Evolutionary conservation across 2,888 invertebrate species (phyloP).

Genomic region (Tromatobia lineatoria): DNA sequence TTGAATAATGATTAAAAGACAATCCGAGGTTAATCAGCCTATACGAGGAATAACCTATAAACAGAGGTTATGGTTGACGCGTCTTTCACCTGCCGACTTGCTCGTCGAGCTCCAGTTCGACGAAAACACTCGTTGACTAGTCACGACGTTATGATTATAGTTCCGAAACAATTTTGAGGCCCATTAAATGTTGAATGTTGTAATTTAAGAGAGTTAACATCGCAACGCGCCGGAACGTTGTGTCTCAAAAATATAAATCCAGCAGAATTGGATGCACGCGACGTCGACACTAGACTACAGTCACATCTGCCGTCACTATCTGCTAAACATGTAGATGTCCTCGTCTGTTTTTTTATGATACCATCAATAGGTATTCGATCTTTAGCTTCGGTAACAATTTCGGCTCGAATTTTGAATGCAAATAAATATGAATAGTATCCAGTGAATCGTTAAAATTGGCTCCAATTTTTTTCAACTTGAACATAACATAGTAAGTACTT

Average conservation of each 20-base stretch:
- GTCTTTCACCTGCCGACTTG: neutral
- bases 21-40: slow-evolving; percentile 6
- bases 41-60: slow-evolving; percentile 43
- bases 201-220: slow-evolving; percentile 1
- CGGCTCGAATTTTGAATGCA: too few species aligned
- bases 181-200: slow-evolving; percentile 4
- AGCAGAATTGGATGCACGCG: slow-evolving; percentile 11
- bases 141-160: neutral
- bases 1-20: neutral
- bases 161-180: neutral
- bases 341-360: too few species aligned
- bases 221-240: slow-evolving; percentile 39
- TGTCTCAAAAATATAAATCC: slow-evolving; percentile 40
- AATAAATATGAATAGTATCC: too few species aligned
- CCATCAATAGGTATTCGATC: too few species aligned
- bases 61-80: slow-evolving; percentile 27
- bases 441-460: too few species aligned
- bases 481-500: too few species aligned
- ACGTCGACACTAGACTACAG: neutral
- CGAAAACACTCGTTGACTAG: neutral
- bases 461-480: too few species aligned
- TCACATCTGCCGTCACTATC: neutral
- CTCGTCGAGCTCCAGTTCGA: neutral
- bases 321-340: neutral
- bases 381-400: too few species aligned